A percentile compares a stretch with the other conserved stretches of the same genome.
phyloP scores from a whole-genome alignment of 2,797 vertebrate species.

The Coregonus ussuriensis region DNA sequence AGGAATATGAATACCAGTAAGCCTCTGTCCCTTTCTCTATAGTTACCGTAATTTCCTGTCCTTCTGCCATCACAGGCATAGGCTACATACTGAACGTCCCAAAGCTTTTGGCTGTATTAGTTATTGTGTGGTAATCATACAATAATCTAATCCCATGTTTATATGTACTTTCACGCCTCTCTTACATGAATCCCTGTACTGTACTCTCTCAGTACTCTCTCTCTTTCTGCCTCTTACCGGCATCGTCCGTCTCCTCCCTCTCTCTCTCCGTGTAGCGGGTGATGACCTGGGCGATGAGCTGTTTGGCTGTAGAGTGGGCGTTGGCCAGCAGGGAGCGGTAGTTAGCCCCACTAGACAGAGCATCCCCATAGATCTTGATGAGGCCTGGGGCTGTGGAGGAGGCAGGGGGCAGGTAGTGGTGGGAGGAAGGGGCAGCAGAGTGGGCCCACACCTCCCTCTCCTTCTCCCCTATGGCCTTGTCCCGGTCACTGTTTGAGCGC shows the following conservation, averaged over 20 bases:
- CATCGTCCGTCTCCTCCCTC: slow-evolving; percentile 78
- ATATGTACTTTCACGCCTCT: neutral
- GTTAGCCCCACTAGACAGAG: slow-evolving; percentile 81
- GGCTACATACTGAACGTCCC: neutral
- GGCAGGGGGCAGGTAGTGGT: slow-evolving; percentile 79
- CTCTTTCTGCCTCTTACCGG: slow-evolving; percentile 41
- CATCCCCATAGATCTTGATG: slow-evolving; percentile 84
- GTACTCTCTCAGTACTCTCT: neutral
- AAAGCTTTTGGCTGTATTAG: neutral
- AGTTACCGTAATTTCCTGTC: neutral
- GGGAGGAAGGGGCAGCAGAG: slow-evolving; percentile 74
- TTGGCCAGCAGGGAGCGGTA: slow-evolving; percentile 83
- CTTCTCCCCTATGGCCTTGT: slow-evolving; percentile 73
- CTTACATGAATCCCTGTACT: neutral
- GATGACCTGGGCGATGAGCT: slow-evolving; percentile 83
- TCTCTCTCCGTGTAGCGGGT: slow-evolving; percentile 82
- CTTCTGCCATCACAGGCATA: neutral
- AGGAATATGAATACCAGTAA: neutral
- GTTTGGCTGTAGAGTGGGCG: slow-evolving; percentile 75
- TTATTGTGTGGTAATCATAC: neutral
- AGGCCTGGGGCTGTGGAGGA: slow-evolving; percentile 80
- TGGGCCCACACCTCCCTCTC: slow-evolving; percentile 75
- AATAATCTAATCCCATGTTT: neutral
- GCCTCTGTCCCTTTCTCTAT: neutral
- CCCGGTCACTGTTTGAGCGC: slow-evolving; percentile 81